Conservation (phyloP, 1,140 invertebrate species). For the Drosophila nebulosa region DNA sequence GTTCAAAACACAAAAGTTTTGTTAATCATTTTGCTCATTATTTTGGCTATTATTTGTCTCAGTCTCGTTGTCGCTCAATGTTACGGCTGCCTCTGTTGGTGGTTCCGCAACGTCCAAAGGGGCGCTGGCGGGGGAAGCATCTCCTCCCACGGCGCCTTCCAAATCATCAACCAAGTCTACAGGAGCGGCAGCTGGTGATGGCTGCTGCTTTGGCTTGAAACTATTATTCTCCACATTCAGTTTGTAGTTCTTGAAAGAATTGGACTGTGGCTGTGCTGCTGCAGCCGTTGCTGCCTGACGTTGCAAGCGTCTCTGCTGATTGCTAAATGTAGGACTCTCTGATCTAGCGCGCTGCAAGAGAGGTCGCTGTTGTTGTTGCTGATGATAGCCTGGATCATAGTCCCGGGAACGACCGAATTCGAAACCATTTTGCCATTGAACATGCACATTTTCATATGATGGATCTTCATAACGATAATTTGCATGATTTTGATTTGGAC, state of each 20-base stretch:
- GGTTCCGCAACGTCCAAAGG: slow-evolving; percentile 24
- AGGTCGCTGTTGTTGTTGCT: slow-evolving; percentile 39
- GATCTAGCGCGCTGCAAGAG: slow-evolving; percentile 68
- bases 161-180: slow-evolving; percentile 42
- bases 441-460: slow-evolving; percentile 78
- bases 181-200: neutral
- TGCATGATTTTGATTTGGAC: slow-evolving; percentile 29
- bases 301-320: slow-evolving; percentile 65
- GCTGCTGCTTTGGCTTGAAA: slow-evolving; percentile 62
- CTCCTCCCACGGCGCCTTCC: slow-evolving; percentile 63
- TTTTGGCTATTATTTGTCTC: slow-evolving; percentile 46
- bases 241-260: slow-evolving; percentile 73
- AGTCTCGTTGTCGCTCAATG: slow-evolving; percentile 70
- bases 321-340: slow-evolving; percentile 76
- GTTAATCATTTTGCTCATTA: slow-evolving; percentile 49
- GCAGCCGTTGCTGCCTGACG: slow-evolving; percentile 48
- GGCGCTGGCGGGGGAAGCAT: too few relatives aligned
- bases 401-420: slow-evolving; percentile 76
- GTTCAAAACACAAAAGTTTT: neutral
- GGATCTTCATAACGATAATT: slow-evolving; percentile 72
- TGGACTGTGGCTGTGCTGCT: slow-evolving; percentile 23
- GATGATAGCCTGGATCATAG: slow-evolving; percentile 51
- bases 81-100: slow-evolving; percentile 20
- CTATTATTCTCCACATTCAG: slow-evolving; percentile 75
- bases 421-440: slow-evolving; percentile 80